Evolutionary conservation across 2,888 invertebrate genomes (phyloP).

Genomic region (Meteorus colon): DNA sequence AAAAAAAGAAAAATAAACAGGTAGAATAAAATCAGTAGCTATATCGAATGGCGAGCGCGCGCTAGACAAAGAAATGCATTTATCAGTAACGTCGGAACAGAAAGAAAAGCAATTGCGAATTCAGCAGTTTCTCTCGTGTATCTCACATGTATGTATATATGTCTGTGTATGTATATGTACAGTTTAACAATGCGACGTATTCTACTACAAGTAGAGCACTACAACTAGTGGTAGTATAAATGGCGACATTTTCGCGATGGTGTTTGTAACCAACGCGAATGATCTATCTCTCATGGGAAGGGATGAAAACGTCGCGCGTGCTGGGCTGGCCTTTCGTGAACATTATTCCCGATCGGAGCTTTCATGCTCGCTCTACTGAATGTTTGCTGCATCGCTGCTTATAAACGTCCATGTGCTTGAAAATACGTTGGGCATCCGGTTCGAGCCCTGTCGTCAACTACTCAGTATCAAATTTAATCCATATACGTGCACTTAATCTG

Average conservation of each 20-base stretch:
- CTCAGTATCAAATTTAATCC: neutral
- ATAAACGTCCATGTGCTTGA: conserved; percentile 37
- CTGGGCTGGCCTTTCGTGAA: conserved; percentile 48
- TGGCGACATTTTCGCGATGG: conserved; percentile 14
- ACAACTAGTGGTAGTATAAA: neutral
- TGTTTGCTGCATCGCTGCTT: conserved; percentile 47
- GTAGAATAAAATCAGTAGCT: conserved; percentile 1
- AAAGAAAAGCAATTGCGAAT: conserved; percentile 16
- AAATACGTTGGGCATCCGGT: conserved; percentile 35
- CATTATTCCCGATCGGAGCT: conserved; percentile 53
- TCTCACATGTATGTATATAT: neutral
- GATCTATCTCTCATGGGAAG: conserved; percentile 55
- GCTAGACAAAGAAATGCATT: conserved; percentile 10
- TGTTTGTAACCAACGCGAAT: conserved; percentile 44
- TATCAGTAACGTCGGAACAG: conserved; percentile 2
- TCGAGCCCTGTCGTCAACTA: neutral
- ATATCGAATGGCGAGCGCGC: neutral
- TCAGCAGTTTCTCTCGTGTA: neutral
- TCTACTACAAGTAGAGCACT: neutral
- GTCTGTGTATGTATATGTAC: neutral
- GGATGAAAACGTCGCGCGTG: conserved; percentile 53
- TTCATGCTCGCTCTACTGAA: conserved; percentile 47
- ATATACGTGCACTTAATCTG: conserved; percentile 13
- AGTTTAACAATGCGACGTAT: neutral
- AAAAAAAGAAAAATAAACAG: neutral